phyloP scores from a whole-genome alignment of 2,113 vertebrate genomes.

The Fulmarus glacialis region DNA sequence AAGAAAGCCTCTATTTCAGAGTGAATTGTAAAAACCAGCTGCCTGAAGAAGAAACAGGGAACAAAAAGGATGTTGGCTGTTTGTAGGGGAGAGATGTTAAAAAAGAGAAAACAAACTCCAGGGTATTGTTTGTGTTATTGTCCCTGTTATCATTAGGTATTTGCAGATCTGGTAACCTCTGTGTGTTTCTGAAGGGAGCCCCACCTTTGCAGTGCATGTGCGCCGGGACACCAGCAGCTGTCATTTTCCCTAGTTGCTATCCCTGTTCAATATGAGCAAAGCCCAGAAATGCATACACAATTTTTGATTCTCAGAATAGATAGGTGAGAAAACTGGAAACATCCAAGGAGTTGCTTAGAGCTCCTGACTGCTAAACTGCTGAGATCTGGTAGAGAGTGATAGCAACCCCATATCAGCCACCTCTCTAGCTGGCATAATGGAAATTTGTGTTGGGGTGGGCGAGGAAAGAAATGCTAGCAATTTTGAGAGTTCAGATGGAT shows the following conservation, averaged over 20 bases:
- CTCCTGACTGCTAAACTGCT: neutral
- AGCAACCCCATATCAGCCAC: neutral
- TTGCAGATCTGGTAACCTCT: neutral
- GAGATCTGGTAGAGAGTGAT: neutral
- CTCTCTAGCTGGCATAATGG: neutral
- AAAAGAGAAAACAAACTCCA: neutral
- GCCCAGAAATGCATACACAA: neutral
- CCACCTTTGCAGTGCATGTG: neutral
- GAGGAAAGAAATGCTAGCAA: neutral
- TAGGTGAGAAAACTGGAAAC: neutral
- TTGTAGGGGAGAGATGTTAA: neutral
- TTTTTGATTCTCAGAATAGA: neutral
- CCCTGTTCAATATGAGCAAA: neutral
- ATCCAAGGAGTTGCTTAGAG: neutral
- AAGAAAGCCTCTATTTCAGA: neutral
- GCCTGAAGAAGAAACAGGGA: neutral
- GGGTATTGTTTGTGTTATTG: neutral
- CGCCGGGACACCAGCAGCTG: neutral
- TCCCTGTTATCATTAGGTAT: neutral
- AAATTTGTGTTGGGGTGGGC: neutral
- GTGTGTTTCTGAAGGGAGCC: neutral
- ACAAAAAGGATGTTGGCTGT: neutral
- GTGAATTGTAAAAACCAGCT: neutral
- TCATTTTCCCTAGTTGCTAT: neutral
- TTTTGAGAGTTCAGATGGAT: neutral